Evolutionary conservation across 2,113 vertebrate species (phyloP).

Genomic region (Casuarius casuarius): DNA sequence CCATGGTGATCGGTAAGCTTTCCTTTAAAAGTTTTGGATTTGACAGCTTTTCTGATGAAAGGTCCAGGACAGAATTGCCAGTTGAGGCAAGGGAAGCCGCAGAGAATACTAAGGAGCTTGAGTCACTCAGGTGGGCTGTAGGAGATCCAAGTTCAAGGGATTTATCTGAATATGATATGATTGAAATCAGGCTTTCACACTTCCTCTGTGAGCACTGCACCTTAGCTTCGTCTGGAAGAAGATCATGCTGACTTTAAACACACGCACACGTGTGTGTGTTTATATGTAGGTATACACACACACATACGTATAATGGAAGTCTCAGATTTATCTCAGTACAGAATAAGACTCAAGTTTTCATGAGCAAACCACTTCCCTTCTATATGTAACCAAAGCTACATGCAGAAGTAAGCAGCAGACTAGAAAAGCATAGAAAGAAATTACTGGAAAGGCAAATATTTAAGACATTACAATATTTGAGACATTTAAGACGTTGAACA

Average conservation of each 20-base stretch:
- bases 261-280: no score
- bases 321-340: neutral
- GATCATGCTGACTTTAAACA: neutral
- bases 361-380: neutral
- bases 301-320: neutral
- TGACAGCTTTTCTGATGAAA: neutral
- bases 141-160: neutral
- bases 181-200: neutral
- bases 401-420: neutral
- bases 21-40: neutral
- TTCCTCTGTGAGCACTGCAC: neutral
- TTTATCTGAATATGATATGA: neutral
- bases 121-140: neutral
- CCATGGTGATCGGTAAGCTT: constrained; percentile 26
- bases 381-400: neutral
- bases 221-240: neutral
- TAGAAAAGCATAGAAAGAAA: neutral
- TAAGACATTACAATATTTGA: neutral
- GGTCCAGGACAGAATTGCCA: neutral
- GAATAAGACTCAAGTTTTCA: neutral
- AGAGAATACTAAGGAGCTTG: neutral
- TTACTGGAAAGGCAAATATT: neutral
- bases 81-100: neutral
- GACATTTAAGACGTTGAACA: no score
- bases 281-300: neutral